Base-by-base conservation (phyloP, 2,113 vertebrate species). In the Etheostoma cragini region DNA sequence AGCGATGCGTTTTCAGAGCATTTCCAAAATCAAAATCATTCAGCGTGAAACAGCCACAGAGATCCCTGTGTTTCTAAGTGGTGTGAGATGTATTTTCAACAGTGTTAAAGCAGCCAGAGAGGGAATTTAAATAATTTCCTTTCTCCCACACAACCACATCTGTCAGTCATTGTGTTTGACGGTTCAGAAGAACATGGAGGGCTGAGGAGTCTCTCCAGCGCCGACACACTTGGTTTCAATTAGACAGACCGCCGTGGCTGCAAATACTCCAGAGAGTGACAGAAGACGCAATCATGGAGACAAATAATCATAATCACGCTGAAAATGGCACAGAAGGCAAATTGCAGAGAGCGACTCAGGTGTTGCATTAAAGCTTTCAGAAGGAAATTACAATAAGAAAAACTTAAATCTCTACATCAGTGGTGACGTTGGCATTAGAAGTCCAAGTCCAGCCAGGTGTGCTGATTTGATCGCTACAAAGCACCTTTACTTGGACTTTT, bases 221-320 rank as follows among this genome's bases (percentile, higher is more conserved):
- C 53, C 33, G 57, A 52, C 0, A 2, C 49, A 13, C 8, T 17
- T 8, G 35, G 42, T 26, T 78, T 68, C 45, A 58, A 52, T 57
- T 33, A 82, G 53, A 33, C 60, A 4, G 33, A 45, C 13, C 26
- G 30, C 56, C 30, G 61, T 3, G 38, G 42, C 61, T 50, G 24
- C 30, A 60, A 30, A 19, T 2, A 35, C 13, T 58, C 13, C 5
- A 65, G 58, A 54, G 64, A 24, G 7, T 50, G 46, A 56, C 16
- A 50, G 42, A 65, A 13, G 53, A 54, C 30, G 64, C 58, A 87
- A 76, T 80, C 67, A 80, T 30, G 26, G n/a, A 60, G 62, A 70
- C 19, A 69, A 61, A 72, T 49, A 62, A 35, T 73, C 62, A 60
- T 38, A 24, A 68, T 78, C 56, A 62, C 1, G 3, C 35, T 38